Evolutionary conservation across 1,140 invertebrate genomes (phyloP), one percentile per base, ranked within the genome.

Genomic region (Solenopsis fugax): DNA sequence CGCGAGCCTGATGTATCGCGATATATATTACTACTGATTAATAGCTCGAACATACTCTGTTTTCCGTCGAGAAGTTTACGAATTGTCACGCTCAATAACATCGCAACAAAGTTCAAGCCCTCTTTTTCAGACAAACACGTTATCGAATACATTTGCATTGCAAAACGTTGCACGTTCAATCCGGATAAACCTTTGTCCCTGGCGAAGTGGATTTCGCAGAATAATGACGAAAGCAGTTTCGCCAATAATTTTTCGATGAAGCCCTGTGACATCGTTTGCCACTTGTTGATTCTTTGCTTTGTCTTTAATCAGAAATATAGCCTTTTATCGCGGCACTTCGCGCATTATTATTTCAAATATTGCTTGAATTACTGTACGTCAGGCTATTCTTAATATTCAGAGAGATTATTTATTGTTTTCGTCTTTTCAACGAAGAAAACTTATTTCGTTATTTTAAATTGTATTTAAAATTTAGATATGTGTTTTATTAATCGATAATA

Each of bases 161-260:
- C 41, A 41, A 52, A 18, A 78, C 21, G 13, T 60, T n/a, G 62
- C 6, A 45, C 54, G n/a, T 50, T 16, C 1, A 48, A 45, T 34
- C 12, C 41, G 58, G 24, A 37, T 78, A 48, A 65, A 65, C 21
- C 24, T 69, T 67, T 41, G 29, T 67, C 13, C 12, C n/a, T 24
- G 18, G 13, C 16, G 48, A 34, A 67, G 24, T 34, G 37, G 6
- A 18, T n/a, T 50, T 64, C 76, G 37, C 41, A 24, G 16, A 80
- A 58, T 52, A 41, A 69, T 37, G 24, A 67, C n/a, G 45, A 52
- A 48, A 67, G n/a, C 24, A 24, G n/a, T 52, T 78, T 65, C 7
- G 41, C 13, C 45, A 52, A 50, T 80, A 67, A 80, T 18, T 52
- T 67, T 21, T 37, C 13, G 45, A 80, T 67, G 41, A 52, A 80